Evolutionary conservation across 2,797 vertebrate genomes (phyloP).

Genomic region (Lagorchestes hirsutus): DNA sequence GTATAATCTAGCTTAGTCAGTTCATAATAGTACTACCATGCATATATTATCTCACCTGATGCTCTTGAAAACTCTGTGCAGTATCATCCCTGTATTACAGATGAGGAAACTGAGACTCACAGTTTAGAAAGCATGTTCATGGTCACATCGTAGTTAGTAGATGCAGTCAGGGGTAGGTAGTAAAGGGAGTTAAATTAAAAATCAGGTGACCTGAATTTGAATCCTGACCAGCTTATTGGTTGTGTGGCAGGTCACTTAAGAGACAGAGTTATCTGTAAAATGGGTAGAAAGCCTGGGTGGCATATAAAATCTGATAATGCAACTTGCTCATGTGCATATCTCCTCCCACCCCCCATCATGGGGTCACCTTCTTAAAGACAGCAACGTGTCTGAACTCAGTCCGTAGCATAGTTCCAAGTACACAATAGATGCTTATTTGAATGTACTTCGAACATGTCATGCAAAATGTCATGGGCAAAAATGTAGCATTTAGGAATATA

Average conservation of each 20-base stretch:
- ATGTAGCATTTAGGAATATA: background rate
- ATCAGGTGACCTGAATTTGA: background rate
- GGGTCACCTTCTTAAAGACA: background rate
- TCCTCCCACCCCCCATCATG: background rate
- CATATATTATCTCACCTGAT: background rate
- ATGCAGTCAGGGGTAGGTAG: background rate
- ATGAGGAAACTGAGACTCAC: background rate
- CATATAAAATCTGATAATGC: background rate
- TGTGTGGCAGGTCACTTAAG: background rate
- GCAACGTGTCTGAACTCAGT: background rate
- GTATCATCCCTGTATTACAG: background rate
- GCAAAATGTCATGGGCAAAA: background rate
- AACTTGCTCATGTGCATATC: background rate
- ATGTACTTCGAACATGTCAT: background rate
- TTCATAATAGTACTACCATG: background rate
- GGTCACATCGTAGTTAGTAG: background rate
- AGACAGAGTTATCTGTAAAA: background rate
- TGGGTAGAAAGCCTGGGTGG: background rate
- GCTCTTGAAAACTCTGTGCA: background rate
- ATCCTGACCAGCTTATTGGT: background rate
- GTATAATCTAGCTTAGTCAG: background rate
- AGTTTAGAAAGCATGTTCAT: background rate
- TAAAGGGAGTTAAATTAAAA: background rate
- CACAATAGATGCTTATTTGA: background rate
- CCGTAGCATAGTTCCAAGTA: background rate